phyloP scores from a whole-genome alignment of 2,888 invertebrate species.

The Phlogophora meticulosa region DNA sequence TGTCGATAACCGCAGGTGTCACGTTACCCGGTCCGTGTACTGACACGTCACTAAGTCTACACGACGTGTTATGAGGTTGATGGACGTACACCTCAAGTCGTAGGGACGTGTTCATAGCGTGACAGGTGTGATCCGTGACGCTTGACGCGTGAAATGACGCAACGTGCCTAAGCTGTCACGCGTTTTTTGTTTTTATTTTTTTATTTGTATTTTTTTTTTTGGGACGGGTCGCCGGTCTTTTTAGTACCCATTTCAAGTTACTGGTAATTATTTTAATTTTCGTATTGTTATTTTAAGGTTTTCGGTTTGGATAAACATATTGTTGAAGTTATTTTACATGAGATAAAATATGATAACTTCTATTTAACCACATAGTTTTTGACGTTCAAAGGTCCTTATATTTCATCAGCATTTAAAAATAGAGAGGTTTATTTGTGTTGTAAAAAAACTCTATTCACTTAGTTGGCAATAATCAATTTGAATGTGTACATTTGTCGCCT shows the following conservation, averaged over 20 bases:
- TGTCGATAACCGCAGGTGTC: constrained; percentile 82
- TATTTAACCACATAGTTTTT: no score
- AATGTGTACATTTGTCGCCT: no score
- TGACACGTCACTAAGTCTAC: constrained; percentile 83
- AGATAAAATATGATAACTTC: no score
- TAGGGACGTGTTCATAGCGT: constrained; percentile 77
- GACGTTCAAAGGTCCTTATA: no score
- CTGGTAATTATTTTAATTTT: neutral
- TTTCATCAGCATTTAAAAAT: no score
- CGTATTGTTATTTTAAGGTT: neutral
- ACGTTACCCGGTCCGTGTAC: constrained; percentile 78
- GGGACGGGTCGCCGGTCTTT: rapidly evolving
- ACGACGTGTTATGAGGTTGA: constrained; percentile 85
- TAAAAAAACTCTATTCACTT: no score
- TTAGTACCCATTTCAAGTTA: neutral
- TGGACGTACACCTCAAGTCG: constrained; percentile 79
- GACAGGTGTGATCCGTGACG: constrained; percentile 78
- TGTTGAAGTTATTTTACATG: neutral
- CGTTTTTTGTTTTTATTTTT: constrained; percentile 47
- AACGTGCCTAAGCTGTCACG: constrained; percentile 73
- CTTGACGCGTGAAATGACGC: constrained; percentile 74
- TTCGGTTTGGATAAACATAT: neutral
- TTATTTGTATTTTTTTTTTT: constrained; percentile 19
- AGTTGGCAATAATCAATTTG: no score
- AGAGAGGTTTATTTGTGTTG: no score